Percentiles rank a stretch among this genome's conserved stretches.
phyloP scores from a whole-genome alignment of 2,113 vertebrate genomes.

The Brevimyrus niger region DNA sequence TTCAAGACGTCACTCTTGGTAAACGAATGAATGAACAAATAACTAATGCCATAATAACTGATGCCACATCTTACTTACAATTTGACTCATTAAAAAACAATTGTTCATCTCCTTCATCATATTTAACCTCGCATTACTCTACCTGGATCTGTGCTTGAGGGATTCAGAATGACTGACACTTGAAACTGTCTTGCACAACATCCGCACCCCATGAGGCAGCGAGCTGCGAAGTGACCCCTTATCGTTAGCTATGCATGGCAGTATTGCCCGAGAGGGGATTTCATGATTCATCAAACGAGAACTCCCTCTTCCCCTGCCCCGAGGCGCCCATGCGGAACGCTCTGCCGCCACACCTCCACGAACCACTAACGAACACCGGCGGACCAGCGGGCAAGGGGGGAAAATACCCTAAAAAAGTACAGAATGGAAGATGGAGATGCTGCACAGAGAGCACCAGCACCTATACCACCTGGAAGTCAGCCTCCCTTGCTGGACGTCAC shows the following conservation, averaged over 20 bases:
- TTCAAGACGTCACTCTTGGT: not conserved
- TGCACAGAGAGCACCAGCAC: not conserved
- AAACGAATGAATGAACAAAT: not conserved
- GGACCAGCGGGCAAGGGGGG: not conserved
- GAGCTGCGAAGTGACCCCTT: not conserved
- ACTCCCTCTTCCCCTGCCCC: constrained; percentile 10
- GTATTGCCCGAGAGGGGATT: constrained; percentile 14
- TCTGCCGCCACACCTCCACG: not conserved
- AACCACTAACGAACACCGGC: not conserved
- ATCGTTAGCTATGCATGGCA: constrained; percentile 7
- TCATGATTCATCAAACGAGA: constrained; percentile 16
- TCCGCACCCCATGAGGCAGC: not conserved
- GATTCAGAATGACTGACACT: not conserved
- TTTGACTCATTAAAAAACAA: not conserved
- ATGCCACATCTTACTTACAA: not conserved
- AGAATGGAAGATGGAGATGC: constrained; percentile 12
- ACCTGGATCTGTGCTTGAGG: not conserved
- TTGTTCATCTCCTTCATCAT: not conserved
- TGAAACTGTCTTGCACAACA: not conserved
- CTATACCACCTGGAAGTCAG: not conserved
- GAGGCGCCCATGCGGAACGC: not conserved
- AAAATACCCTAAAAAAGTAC: constrained; percentile 5
- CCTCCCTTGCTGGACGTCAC: not conserved
- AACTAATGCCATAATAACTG: not conserved
- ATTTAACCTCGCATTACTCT: not conserved